Base-by-base conservation (phyloP, 2,888 invertebrate genomes). In the Agrilus mali region DNA sequence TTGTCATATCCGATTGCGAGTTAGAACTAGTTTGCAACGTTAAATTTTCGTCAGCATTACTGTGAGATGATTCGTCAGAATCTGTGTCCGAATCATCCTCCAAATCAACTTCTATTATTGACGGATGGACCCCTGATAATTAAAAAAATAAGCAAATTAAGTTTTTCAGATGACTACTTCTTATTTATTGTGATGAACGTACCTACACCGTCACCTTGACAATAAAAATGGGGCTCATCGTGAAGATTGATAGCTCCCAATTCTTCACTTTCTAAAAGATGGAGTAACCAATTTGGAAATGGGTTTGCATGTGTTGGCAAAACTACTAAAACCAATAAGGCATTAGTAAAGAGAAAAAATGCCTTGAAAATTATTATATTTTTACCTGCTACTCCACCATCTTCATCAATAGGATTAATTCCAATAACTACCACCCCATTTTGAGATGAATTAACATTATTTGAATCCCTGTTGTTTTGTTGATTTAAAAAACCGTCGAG, bases 141-240 rank as follows among this genome's bases (percentile, higher is more conserved):
- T 6, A 13, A 7, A n/a, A 35, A 14, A 15, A 35, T n/a, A 35
- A 5, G 4, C 16, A 3, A 35, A 15, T 35, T 13, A 35, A 13
- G 20, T 20, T 20, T 35, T 3, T 35, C 16, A 35, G 7, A 13
- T 33, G 6, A 13, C 8, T 35, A n/a, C 10, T 35, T 35, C n/a
- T 15, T 35, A 8, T 15, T 4, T 13, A 35, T 35, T 35, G n/a
- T 35, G n/a, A n/a, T n/a, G n/a, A 8, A 43, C 48, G 46, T 56
- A 65, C 66, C 67, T 56, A 66, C 48, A 10, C 66, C 66, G 47
- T 67, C 67, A n/a, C 67, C 67, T 53, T 66, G 66, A 44, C 65
- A 65, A 45, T 66, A 66, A 48, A 63, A 65, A 55, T 67, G 64
- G 3, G 65, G 60, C 46, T 63, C 65, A 27, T 62, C 62, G 20